Conservation (phyloP, 2,888 invertebrate genomes). For the Cephus pygmeus region DNA sequence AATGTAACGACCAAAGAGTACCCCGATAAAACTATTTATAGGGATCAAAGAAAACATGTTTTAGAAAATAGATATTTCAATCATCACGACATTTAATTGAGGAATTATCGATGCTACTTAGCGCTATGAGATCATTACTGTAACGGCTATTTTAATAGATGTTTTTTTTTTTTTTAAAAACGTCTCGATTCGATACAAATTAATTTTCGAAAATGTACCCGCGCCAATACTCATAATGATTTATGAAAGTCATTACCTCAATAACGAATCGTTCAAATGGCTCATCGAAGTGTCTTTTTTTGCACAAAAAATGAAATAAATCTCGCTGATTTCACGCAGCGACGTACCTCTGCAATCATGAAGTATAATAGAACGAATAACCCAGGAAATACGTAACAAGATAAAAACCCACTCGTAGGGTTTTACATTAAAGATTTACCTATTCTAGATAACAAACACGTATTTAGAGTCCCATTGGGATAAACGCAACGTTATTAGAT, state of each 20-base stretch:
- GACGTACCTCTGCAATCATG: neutral
- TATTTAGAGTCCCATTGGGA: neutral
- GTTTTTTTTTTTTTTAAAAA: neutral
- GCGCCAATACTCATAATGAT: neutral
- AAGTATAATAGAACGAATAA: neutral
- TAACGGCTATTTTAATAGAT: neutral
- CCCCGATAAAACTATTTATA: conserved; percentile 1
- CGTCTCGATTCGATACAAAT: neutral
- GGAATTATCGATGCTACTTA: neutral
- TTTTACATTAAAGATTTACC: neutral
- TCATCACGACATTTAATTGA: neutral
- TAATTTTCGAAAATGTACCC: neutral
- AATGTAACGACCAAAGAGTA: conserved; percentile 14
- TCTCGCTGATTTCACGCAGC: neutral
- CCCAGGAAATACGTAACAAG: neutral
- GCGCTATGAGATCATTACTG: neutral
- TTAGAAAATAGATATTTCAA: neutral
- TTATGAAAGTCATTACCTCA: conserved; percentile 1
- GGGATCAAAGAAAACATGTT: neutral
- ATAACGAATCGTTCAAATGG: conserved; percentile 14
- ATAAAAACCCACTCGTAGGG: neutral
- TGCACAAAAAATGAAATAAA: neutral
- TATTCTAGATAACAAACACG: neutral
- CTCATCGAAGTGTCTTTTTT: conserved; percentile 3
- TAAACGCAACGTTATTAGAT: neutral